These are phyloP conservation scores for Cromileptes altivelis DNA, from an alignment of 2,113 vertebrate species.

Conservation along the genomic window DNA sequence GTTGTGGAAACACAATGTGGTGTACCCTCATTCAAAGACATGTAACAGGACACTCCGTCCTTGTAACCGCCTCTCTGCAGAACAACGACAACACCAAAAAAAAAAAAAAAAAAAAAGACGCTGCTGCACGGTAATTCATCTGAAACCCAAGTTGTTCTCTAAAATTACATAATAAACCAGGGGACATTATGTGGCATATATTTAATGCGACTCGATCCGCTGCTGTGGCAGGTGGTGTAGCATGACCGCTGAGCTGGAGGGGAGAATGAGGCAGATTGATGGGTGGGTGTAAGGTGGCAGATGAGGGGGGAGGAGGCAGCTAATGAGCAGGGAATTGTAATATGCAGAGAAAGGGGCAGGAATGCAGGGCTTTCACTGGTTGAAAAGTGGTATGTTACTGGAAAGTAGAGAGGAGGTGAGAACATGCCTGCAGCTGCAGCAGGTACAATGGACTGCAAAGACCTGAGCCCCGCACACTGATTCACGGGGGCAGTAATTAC, in stretches of 20 bases:
- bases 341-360: slow-evolving; percentile 61
- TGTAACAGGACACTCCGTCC: slow-evolving; percentile 66
- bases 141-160: slow-evolving; percentile 70
- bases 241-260: slow-evolving; percentile 54
- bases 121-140: slow-evolving; percentile 55
- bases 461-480: slow-evolving; percentile 8
- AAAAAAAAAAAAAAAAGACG: neutral
- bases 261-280: slow-evolving; percentile 57
- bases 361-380: slow-evolving; percentile 65
- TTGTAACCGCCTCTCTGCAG: slow-evolving; percentile 45
- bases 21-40: slow-evolving; percentile 62
- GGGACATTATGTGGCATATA: slow-evolving; percentile 56
- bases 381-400: slow-evolving; percentile 59
- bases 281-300: slow-evolving; percentile 65
- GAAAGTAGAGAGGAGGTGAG: slow-evolving; percentile 71
- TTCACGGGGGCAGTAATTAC: slow-evolving; percentile 45
- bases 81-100: slow-evolving; percentile 26
- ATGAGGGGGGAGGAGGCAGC: slow-evolving; percentile 44
- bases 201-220: slow-evolving; percentile 73
- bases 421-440: slow-evolving; percentile 67
- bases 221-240: slow-evolving; percentile 52
- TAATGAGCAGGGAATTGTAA: slow-evolving; percentile 65
- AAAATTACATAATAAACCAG: slow-evolving; percentile 65
- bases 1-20: slow-evolving; percentile 52
- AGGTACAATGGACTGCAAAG: slow-evolving; percentile 50